Evolutionary conservation across 2,113 vertebrate species (phyloP).

Genomic region (Triplophysa tibetana): DNA sequence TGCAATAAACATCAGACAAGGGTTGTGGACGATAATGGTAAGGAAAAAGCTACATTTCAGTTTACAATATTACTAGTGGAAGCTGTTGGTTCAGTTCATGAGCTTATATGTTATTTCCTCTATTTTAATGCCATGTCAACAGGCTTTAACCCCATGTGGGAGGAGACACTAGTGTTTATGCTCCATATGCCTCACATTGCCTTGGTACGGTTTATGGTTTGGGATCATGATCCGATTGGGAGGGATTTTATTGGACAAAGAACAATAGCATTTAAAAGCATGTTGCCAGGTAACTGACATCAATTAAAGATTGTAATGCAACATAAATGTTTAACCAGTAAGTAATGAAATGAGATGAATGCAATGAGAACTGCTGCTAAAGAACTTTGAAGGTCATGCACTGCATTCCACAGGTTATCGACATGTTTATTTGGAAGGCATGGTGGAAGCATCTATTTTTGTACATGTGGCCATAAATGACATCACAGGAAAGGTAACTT

Average conservation of each 20-base stretch:
- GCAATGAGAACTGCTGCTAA: background rate
- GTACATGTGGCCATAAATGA: conserved; percentile 88
- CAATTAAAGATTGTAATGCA: background rate
- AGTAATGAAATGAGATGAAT: background rate
- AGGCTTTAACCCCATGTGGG: conserved; percentile 99
- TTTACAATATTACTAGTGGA: too few relatives aligned
- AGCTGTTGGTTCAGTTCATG: too few relatives aligned
- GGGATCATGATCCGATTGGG: conserved; percentile 94
- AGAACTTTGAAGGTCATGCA: too few relatives aligned
- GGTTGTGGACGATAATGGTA: conserved; percentile 95
- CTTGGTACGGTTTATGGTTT: conserved; percentile 90
- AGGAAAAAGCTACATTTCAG: conserved; percentile 12
- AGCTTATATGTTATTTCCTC: background rate
- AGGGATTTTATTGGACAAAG: conserved; percentile 94
- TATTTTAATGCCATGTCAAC: conserved; percentile 3
- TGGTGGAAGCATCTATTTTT: conserved; percentile 93
- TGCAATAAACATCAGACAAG: conserved; percentile 92
- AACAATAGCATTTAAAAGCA: conserved; percentile 88
- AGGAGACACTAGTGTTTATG: conserved; percentile 91
- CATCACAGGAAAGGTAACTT: conserved; percentile 84
- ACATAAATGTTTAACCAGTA: background rate
- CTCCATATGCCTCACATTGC: conserved; percentile 90
- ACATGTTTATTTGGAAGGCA: conserved; percentile 93
- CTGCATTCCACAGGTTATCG: conserved; percentile 82
- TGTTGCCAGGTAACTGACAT: conserved; percentile 86